Conservation (phyloP, 1,140 invertebrate species). For the Drosophila sucinea region DNA sequence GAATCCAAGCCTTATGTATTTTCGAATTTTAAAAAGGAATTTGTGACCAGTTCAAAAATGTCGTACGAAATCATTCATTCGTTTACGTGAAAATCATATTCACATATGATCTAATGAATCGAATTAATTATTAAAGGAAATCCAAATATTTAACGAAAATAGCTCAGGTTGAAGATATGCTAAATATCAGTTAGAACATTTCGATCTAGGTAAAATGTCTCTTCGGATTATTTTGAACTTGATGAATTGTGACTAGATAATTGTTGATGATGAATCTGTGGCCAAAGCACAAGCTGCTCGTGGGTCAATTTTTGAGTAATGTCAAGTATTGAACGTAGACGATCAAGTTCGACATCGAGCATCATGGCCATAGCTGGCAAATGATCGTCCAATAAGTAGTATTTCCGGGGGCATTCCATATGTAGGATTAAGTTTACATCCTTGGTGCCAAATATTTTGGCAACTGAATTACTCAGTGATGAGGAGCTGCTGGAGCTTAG, state of each 20-base stretch:
- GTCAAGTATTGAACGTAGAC: conserved; percentile 44
- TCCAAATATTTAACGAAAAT: too few species aligned
- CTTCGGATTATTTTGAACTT: not conserved
- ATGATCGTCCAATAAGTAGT: conserved; percentile 49
- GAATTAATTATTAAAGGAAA: too few species aligned
- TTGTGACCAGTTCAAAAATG: too few species aligned
- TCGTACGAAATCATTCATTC: too few species aligned
- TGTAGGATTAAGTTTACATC: conserved; percentile 38
- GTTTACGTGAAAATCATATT: too few species aligned
- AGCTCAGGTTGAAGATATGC: too few species aligned
- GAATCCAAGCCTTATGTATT: too few species aligned
- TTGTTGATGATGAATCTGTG: not conserved
- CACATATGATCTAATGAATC: too few species aligned
- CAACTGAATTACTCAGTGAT: conserved; percentile 59
- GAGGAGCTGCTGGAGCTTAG: conserved; percentile 33
- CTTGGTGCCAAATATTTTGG: conserved; percentile 61
- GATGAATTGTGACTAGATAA: not conserved
- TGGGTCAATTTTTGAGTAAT: conserved; percentile 42
- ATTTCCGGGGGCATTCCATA: conserved; percentile 38
- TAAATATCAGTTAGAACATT: too few species aligned
- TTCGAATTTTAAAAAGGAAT: too few species aligned
- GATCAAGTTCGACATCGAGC: conserved; percentile 47
- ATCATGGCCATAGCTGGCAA: conserved; percentile 57
- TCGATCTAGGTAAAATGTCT: too few species aligned
- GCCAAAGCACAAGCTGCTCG: conserved; percentile 40